Conservation (phyloP, 2,113 vertebrate species). For the Poecilia latipinna region DNA sequence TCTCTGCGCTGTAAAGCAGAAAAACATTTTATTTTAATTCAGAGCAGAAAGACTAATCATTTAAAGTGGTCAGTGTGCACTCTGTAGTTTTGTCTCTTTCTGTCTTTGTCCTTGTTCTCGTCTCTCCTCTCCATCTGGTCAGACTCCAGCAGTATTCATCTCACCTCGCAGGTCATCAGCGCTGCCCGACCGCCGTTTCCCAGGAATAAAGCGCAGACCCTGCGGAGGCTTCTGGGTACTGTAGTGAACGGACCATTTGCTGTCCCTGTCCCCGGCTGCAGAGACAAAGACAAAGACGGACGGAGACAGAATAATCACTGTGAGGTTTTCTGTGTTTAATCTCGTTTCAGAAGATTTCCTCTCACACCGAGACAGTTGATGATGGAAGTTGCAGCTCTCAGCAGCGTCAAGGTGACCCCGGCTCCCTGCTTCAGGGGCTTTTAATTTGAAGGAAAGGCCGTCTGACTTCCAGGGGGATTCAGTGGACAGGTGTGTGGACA, state of each 20-base stretch:
- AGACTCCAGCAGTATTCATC: neutral
- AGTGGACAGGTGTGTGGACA: constrained; percentile 22
- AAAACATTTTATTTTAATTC: no score
- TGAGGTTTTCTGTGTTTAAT: constrained; percentile 25
- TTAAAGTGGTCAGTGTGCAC: neutral
- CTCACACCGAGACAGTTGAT: constrained; percentile 4
- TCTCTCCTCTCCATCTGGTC: neutral
- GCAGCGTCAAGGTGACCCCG: constrained; percentile 58
- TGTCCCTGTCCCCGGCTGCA: constrained; percentile 59
- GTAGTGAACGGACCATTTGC: constrained; percentile 70
- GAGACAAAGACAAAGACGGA: constrained; percentile 24
- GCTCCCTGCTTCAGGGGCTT: constrained; percentile 1
- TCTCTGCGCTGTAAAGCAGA: neutral
- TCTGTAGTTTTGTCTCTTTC: neutral
- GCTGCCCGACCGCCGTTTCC: constrained; percentile 30
- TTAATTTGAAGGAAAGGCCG: constrained; percentile 37
- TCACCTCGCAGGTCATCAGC: constrained; percentile 62
- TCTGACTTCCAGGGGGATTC: neutral
- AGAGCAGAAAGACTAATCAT: neutral
- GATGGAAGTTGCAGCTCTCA: constrained; percentile 34
- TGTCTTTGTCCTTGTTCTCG: neutral
- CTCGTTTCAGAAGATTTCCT: constrained; percentile 29
- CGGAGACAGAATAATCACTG: neutral
- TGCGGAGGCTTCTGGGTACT: constrained; percentile 70
- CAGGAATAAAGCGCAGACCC: constrained; percentile 53